These are phyloP conservation scores for Uromys caudimaculatus DNA, from an alignment of 2,797 vertebrate genomes.

Conservation along the genomic window DNA sequence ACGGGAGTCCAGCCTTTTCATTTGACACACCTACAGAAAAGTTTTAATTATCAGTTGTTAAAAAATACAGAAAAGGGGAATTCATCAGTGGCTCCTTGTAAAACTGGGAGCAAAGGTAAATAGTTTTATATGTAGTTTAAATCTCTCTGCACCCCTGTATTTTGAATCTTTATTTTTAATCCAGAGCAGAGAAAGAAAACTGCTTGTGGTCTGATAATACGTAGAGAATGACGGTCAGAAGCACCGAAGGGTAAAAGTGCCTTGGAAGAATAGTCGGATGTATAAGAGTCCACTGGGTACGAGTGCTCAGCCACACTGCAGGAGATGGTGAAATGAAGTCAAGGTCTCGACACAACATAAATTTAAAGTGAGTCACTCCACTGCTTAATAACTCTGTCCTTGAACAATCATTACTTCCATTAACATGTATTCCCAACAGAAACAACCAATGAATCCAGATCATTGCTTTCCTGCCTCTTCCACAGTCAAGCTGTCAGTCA, in stretches of 20 bases:
- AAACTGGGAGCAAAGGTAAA: neutral
- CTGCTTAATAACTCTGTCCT: conserved; percentile 2
- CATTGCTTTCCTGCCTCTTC: neutral
- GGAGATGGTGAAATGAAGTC: conserved; percentile 4
- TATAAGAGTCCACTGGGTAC: neutral
- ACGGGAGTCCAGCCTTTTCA: neutral
- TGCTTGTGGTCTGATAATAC: neutral
- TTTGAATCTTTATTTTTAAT: conserved; percentile 46
- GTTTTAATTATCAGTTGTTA: neutral
- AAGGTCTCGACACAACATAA: conserved; percentile 41
- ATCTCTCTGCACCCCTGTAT: neutral
- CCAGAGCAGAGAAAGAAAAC: conserved; percentile 23
- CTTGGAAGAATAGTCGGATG: neutral
- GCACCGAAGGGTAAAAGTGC: neutral
- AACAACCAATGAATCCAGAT: neutral
- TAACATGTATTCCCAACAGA: neutral
- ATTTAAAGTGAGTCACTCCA: conserved; percentile 15
- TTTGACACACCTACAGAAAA: neutral
- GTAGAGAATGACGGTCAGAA: neutral
- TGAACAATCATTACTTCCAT: neutral
- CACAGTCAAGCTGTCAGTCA: neutral
- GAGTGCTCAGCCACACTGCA: neutral
- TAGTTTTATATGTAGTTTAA: conserved; percentile 20
- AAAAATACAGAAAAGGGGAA: neutral
- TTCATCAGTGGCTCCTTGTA: conserved; percentile 37